These are phyloP conservation scores for Cyclina sinensis DNA, from an alignment of 1,140 invertebrate genomes.

Conservation along the genomic window DNA sequence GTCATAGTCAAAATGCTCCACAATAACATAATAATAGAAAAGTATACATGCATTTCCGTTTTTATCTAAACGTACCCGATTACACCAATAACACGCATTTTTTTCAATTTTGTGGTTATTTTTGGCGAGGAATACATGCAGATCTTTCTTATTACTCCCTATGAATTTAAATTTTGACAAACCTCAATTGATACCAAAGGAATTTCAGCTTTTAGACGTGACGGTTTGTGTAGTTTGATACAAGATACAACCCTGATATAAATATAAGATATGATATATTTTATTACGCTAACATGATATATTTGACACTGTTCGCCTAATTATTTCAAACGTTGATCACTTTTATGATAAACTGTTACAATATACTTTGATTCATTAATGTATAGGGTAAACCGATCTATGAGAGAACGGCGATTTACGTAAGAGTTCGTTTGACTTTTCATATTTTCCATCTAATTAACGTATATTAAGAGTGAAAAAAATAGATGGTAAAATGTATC, in stretches of 20 bases:
- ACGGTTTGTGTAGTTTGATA: too few species aligned
- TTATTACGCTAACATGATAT: not conserved
- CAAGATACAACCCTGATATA: not conserved
- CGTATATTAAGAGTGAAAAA: constrained; percentile 16
- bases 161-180: not conserved
- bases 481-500: constrained; percentile 47
- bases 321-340: constrained; percentile 4
- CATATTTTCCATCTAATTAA: constrained; percentile 18
- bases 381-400: not conserved
- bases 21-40: too few species aligned
- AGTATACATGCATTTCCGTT: not conserved
- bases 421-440: constrained; percentile 34
- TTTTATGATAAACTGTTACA: constrained; percentile 20
- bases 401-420: not conserved
- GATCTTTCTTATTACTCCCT: too few species aligned
- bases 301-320: not conserved
- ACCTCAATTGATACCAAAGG: not conserved
- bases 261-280: not conserved
- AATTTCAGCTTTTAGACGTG: too few species aligned
- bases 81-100: not conserved
- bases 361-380: not conserved
- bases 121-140: too few species aligned
- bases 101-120: not conserved
- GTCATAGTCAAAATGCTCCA: too few species aligned
- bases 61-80: not conserved